These are phyloP conservation scores for Neosilurus mollespiculum DNA, from an alignment of 2,797 vertebrate genomes.

Conservation along the genomic window DNA sequence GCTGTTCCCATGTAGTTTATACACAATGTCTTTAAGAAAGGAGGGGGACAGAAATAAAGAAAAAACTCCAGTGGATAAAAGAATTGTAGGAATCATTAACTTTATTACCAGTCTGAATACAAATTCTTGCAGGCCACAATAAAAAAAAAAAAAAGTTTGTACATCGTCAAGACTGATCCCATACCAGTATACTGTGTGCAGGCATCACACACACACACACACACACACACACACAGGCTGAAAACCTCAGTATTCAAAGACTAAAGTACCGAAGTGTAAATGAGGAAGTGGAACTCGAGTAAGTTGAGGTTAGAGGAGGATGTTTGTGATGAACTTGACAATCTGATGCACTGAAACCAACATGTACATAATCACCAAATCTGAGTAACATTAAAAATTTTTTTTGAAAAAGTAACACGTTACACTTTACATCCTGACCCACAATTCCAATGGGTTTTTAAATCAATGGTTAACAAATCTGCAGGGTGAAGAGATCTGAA, in stretches of 20 bases:
- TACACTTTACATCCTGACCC: too few species aligned
- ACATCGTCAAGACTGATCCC: constrained; percentile 79
- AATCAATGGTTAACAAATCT: background rate
- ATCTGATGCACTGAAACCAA: background rate
- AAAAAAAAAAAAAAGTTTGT: constrained; percentile 71
- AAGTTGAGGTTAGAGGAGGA: constrained; percentile 14
- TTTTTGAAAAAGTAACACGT: background rate
- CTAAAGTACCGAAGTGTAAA: constrained; percentile 52
- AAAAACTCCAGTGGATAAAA: background rate
- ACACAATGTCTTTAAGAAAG: too few species aligned
- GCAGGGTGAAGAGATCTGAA: background rate
- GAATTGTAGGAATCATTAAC: constrained; percentile 62
- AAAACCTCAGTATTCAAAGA: constrained; percentile 49
- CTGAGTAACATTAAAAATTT: background rate
- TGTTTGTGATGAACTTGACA: background rate
- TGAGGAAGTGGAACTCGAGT: constrained; percentile 18
- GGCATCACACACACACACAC: constrained; percentile 57
- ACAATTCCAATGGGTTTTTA: background rate
- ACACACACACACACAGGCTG: constrained; percentile 46
- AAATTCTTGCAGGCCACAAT: constrained; percentile 80
- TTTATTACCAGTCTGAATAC: constrained; percentile 82
- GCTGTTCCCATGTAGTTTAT: too few species aligned
- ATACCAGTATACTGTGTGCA: constrained; percentile 71
- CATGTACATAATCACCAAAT: background rate
- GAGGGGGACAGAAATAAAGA: too few species aligned